Base-by-base conservation (phyloP, 2,797 vertebrate genomes). In the Pelodytes ibericus region DNA sequence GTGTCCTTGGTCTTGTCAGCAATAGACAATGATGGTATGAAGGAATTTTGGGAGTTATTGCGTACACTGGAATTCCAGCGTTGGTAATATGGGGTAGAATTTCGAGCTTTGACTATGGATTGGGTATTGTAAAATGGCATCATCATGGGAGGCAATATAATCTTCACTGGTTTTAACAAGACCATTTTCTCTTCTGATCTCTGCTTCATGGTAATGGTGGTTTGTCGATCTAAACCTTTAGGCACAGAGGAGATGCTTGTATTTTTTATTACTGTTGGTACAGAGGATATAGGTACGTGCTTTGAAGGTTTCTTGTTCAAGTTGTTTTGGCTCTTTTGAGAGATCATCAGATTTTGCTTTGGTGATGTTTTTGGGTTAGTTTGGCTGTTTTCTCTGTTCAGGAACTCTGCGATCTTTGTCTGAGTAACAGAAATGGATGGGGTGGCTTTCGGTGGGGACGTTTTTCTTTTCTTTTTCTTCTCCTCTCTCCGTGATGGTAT, bases 141-240 rank as follows among this genome's bases (percentile, higher is more conserved):
- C 56, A 86, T 59, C 41, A 88, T 75, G 0, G 90, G 83, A 70
- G 94, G 93, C 62, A 96, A 79, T 30, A 87, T 65, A 0, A 95
- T 86, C 33, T 88, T 84, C 2, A 86, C 61, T 0, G 90, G 89
- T 73, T 90, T 94, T 80, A 92, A 18, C 13, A 44, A 11, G 3
- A 22, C 26, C 78, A 81, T 64, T 63, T 62, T 83, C 1, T 77
- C 88, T 68, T 90, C 87, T 1, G 75, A 75, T 0, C 47, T 67
- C 20, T 78, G 67, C 81, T 85, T 89, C 1, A 44, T n/a, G n/a
- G n/a, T 8, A 2, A 65, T 20, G 1, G 10, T 30, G 0, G 22
- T 26, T 0, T 64, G 83, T 62, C 26, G 39, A 6, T 80, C 72
- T 0, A 2, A 13, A 0, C 0, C 31, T 39, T 74, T 85, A 68